phyloP scores from a whole-genome alignment of 1,140 invertebrate genomes.

The Proctacanthus coquilletti region DNA sequence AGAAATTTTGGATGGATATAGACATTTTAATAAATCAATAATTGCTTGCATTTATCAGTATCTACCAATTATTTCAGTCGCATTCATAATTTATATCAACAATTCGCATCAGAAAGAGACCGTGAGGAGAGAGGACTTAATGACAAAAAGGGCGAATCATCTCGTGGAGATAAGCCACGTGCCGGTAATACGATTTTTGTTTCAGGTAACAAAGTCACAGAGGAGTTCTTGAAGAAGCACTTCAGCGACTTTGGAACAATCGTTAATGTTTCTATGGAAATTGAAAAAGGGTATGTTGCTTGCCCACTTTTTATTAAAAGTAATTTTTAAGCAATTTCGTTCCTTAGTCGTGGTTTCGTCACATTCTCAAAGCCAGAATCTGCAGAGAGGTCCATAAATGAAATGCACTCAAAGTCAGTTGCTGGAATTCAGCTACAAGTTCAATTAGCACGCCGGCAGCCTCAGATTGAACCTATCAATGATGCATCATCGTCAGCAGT shows the following conservation, averaged over 20 bases:
- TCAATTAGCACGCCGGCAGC: constrained; percentile 66
- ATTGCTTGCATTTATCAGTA: no score
- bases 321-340: background rate
- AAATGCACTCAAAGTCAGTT: constrained; percentile 70
- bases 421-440: constrained; percentile 62
- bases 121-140: constrained; percentile 35
- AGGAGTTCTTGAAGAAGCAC: constrained; percentile 65
- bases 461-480: constrained; percentile 59
- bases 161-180: constrained; percentile 43
- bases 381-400: constrained; percentile 70
- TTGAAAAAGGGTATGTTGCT: constrained; percentile 58
- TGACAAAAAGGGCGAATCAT: constrained; percentile 29
- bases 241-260: constrained; percentile 67
- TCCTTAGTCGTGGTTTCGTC: constrained; percentile 60
- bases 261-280: constrained; percentile 78
- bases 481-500: constrained; percentile 61
- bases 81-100: constrained; percentile 67
- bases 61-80: constrained; percentile 7
- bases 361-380: constrained; percentile 83
- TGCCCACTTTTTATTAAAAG: constrained; percentile 2
- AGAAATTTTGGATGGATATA: no score
- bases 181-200: constrained; percentile 79
- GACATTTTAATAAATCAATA: no score
- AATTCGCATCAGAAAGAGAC: constrained; percentile 64
- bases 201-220: constrained; percentile 61